Evolutionary conservation across 2,888 invertebrate species (phyloP).

Genomic region (Sarcophaga variegata): DNA sequence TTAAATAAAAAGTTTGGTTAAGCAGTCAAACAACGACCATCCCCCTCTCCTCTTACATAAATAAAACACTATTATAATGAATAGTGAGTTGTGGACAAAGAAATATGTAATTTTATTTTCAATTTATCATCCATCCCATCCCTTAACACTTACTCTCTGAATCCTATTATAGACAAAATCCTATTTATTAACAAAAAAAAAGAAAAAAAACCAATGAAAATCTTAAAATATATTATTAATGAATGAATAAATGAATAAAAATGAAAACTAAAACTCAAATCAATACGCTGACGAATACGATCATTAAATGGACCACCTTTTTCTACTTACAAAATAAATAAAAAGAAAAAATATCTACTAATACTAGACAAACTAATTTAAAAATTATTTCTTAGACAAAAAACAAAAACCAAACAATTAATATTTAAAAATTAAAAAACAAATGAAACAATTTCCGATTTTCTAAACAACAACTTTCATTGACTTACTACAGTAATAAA

Average conservation of each 20-base stretch:
- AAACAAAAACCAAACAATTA: slow-evolving; percentile 16
- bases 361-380: slow-evolving; percentile 41
- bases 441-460: slow-evolving; percentile 24
- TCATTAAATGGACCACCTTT: slow-evolving; percentile 80
- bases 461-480: slow-evolving; percentile 21
- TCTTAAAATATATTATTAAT: neutral
- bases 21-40: too few species aligned
- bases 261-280: slow-evolving; percentile 71
- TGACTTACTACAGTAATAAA: neutral
- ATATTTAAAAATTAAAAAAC: neutral
- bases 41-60: too few species aligned
- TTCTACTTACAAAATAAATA: slow-evolving; percentile 67
- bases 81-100: too few species aligned
- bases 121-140: neutral
- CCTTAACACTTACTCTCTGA: neutral
- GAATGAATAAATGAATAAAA: neutral
- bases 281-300: slow-evolving; percentile 76
- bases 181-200: slow-evolving; percentile 25
- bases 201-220: slow-evolving; percentile 3
- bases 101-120: neutral
- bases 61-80: too few species aligned
- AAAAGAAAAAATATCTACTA: slow-evolving; percentile 49
- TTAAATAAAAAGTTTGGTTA: too few species aligned
- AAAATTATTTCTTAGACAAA: slow-evolving; percentile 50
- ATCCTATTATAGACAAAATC: neutral